Evolutionary conservation across 2,888 invertebrate species (phyloP).

Genomic region (Brachynemurus nebulosus): DNA sequence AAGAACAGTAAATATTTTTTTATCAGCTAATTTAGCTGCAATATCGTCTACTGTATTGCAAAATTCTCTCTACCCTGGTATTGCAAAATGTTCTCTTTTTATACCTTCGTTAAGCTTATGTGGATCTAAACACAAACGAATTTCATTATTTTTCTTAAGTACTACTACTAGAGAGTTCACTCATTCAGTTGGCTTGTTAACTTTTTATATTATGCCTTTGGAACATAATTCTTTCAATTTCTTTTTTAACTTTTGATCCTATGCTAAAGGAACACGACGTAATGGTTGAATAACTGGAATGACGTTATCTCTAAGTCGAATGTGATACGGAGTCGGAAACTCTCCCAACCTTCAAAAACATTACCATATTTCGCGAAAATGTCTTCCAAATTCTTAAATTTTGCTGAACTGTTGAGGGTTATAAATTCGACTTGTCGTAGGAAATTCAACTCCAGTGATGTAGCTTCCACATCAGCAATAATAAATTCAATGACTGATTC

Average conservation of each 20-base stretch:
- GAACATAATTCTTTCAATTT: background rate
- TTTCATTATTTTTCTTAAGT: background rate
- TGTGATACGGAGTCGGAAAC: too few species aligned
- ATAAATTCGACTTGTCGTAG: too few species aligned
- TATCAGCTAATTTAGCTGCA: background rate
- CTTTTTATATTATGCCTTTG: background rate
- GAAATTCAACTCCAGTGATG: too few species aligned
- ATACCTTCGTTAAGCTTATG: background rate
- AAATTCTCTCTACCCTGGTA: too few species aligned
- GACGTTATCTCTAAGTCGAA: too few species aligned
- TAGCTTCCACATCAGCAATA: too few species aligned
- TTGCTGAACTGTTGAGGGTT: too few species aligned
- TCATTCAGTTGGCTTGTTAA: background rate
- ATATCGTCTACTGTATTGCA: background rate
- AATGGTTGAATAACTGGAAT: too few species aligned
- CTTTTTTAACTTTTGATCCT: background rate
- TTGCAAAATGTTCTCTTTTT: background rate
- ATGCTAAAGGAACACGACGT: background rate
- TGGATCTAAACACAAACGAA: background rate
- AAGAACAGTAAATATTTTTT: background rate
- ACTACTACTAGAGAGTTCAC: background rate
- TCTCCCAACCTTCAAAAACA: too few species aligned
- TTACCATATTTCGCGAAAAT: too few species aligned
- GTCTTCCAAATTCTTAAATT: too few species aligned
- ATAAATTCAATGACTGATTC: too few species aligned